Percentiles rank a stretch among this genome's conserved stretches.
Conservation (phyloP, 2,113 vertebrate genomes). For the Neogobius melanostomus region DNA sequence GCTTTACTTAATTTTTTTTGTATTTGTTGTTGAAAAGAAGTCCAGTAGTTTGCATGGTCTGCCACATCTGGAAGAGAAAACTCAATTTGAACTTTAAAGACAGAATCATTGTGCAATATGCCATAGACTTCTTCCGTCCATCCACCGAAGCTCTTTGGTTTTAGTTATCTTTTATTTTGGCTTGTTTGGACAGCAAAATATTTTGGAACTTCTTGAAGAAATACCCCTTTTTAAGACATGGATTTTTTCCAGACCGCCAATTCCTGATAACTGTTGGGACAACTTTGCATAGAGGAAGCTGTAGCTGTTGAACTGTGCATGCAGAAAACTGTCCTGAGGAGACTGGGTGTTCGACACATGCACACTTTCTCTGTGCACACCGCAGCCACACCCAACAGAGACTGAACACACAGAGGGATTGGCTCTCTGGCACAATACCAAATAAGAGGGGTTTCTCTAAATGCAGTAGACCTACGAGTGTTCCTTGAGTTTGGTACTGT, state of each 20-base stretch:
- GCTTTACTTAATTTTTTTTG: conserved; percentile 52
- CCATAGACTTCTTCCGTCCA: conserved; percentile 73
- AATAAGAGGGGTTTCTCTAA: conserved; percentile 78
- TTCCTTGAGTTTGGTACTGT: conserved; percentile 76
- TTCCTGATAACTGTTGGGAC: conserved; percentile 54
- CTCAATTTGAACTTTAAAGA: conserved; percentile 63
- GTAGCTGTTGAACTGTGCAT: conserved; percentile 47
- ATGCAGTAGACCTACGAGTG: conserved; percentile 80
- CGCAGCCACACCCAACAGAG: conserved; percentile 70
- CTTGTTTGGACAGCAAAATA: conserved; percentile 52
- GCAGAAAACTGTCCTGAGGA: conserved; percentile 46
- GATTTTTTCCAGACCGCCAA: conserved; percentile 52
- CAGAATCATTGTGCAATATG: conserved; percentile 79
- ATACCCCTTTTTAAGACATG: conserved; percentile 51
- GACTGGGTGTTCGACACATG: conserved; percentile 37
- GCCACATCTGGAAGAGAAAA: conserved; percentile 42
- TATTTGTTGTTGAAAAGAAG: conserved; percentile 39
- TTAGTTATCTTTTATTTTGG: conserved; percentile 14
- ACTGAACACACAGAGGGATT: conserved; percentile 61
- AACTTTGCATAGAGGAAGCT: conserved; percentile 62
- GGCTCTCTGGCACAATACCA: conserved; percentile 79
- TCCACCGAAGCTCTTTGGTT: conserved; percentile 43
- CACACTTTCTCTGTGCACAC: conserved; percentile 68
- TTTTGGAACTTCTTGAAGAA: conserved; percentile 62
- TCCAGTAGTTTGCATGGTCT: conserved; percentile 41